A percentile compares a stretch with the other conserved stretches of the same genome.
These are phyloP conservation scores for Ciconia stormi DNA, from an alignment of 2,113 vertebrate genomes.

Conservation along the genomic window DNA sequence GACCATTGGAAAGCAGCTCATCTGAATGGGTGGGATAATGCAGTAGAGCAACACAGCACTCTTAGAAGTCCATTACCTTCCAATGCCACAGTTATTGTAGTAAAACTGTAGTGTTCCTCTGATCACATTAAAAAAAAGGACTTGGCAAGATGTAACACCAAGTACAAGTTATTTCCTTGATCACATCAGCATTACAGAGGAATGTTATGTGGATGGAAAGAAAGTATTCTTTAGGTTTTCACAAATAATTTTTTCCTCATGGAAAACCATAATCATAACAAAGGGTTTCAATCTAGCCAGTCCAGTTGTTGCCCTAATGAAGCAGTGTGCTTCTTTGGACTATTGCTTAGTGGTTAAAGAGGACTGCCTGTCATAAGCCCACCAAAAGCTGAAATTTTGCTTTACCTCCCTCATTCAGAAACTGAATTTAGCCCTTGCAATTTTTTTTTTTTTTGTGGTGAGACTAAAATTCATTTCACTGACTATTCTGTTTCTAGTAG, in stretches of 20 bases:
- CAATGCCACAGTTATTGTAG: background rate
- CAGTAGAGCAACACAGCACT: background rate
- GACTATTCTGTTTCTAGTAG: background rate
- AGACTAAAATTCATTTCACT: background rate
- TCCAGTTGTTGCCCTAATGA: background rate
- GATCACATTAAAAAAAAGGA: background rate
- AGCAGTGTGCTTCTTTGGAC: background rate
- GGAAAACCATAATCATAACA: background rate
- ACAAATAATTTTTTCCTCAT: background rate
- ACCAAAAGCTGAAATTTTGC: background rate
- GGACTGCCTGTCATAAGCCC: background rate
- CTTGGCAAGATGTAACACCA: background rate
- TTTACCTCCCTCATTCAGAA: background rate
- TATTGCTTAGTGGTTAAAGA: background rate
- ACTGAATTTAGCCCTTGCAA: background rate
- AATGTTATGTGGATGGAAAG: rapidly evolving
- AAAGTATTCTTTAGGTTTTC: background rate
- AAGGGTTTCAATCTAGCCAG: background rate
- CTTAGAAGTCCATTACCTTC: background rate
- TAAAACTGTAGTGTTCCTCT: background rate
- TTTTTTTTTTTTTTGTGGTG: background rate
- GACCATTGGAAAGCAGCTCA: background rate
- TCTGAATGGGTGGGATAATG: background rate
- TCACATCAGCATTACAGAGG: background rate
- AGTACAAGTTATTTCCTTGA: background rate